Conservation (phyloP, 2,113 vertebrate genomes). For the Tyrannus savana region DNA sequence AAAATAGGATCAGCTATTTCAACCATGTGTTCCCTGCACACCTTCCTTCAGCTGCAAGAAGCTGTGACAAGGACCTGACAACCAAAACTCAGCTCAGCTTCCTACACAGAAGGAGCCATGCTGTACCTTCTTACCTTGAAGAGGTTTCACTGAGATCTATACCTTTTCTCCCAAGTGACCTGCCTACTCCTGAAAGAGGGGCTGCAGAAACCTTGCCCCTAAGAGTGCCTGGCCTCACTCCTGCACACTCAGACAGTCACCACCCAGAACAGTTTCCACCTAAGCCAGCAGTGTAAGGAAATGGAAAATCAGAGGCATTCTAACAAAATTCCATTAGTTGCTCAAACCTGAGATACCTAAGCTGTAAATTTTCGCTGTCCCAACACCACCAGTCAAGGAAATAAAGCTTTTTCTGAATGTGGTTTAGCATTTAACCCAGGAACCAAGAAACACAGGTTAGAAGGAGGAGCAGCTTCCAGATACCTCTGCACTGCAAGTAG, state of each 20-base stretch:
- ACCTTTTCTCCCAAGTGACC: background rate
- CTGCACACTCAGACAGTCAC: background rate
- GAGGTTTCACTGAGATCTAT: background rate
- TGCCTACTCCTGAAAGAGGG: background rate
- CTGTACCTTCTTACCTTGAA: background rate
- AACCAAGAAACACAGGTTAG: background rate
- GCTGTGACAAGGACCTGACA: background rate
- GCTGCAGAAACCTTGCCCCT: background rate
- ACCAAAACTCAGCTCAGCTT: background rate
- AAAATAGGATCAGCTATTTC: background rate
- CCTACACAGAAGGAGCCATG: background rate
- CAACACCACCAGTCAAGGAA: background rate
- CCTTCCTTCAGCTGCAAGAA: background rate
- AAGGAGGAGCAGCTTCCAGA: background rate
- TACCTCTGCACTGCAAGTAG: background rate
- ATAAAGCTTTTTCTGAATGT: background rate
- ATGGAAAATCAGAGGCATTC: background rate
- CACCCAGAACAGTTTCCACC: background rate
- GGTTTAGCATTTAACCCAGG: background rate
- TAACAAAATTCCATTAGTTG: background rate
- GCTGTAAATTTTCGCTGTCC: background rate
- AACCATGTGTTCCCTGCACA: background rate
- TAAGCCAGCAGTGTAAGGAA: rapidly evolving
- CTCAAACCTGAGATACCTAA: background rate
- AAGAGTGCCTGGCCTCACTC: rapidly evolving